Conservation (phyloP, 2,113 vertebrate species). For the Prunella fulvescens region DNA sequence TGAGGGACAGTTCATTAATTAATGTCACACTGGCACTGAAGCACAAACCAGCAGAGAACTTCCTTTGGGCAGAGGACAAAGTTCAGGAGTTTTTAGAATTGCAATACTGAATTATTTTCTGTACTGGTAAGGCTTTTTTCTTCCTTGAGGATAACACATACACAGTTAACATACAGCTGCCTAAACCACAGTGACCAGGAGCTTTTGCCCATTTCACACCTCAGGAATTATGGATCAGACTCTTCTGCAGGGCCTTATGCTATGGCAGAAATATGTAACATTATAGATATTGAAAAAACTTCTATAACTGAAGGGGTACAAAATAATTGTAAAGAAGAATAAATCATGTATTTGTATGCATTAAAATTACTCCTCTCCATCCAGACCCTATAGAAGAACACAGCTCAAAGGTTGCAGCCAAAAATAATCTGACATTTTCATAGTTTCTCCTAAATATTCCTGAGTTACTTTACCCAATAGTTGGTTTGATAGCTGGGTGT, state of each 20-base stretch:
- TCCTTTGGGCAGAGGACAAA: not conserved
- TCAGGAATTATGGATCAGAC: not conserved
- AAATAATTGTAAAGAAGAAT: not conserved
- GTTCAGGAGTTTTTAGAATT: not conserved
- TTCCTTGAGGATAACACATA: not conserved
- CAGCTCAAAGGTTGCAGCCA: not conserved
- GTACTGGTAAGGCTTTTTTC: not conserved
- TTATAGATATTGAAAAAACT: not conserved
- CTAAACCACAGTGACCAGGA: not conserved
- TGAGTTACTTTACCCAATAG: not conserved
- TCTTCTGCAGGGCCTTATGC: not conserved
- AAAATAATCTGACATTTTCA: not conserved
- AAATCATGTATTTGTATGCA: not conserved
- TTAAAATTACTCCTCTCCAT: not conserved
- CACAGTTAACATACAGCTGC: accelerated
- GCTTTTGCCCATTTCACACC: not conserved
- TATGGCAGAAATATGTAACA: not conserved
- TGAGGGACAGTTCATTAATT: not conserved
- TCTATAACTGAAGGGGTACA: not conserved
- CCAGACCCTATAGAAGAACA: not conserved
- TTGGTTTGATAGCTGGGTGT: not conserved
- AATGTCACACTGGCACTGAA: not conserved
- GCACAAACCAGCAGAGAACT: not conserved
- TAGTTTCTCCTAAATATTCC: not conserved
- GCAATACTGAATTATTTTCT: not conserved